Conservation (phyloP, 2,888 invertebrate species). For the Chloroclysta siterata region DNA sequence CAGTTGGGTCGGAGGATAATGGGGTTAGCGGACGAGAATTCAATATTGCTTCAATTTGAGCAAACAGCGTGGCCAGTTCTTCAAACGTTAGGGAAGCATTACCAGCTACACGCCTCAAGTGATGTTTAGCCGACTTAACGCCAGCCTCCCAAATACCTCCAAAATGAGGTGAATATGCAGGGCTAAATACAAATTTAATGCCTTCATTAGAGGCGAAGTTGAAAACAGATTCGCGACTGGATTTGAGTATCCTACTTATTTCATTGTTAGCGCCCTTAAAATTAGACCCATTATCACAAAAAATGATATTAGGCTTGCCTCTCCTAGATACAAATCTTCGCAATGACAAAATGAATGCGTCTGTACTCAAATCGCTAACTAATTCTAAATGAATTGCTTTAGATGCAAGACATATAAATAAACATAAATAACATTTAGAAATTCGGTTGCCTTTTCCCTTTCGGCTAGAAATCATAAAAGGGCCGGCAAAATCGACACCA, state of each 20-base stretch:
- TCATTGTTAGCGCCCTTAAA: too few relatives aligned
- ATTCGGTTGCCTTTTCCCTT: background rate
- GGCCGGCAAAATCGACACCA: constrained; percentile 2
- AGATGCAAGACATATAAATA: background rate
- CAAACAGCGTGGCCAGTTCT: too few relatives aligned
- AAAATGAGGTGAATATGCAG: too few relatives aligned
- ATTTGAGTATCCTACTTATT: background rate
- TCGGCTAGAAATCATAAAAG: background rate
- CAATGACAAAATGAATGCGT: background rate
- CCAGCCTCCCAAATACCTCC: too few relatives aligned
- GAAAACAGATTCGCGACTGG: background rate
- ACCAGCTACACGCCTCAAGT: too few relatives aligned
- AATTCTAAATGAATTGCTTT: background rate
- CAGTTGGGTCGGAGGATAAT: constrained; percentile 3
- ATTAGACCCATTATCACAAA: too few relatives aligned
- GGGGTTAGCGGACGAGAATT: constrained; percentile 8
- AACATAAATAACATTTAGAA: constrained; percentile 4
- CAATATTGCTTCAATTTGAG: constrained; percentile 13
- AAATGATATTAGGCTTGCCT: too few relatives aligned
- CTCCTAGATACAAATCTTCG: too few relatives aligned
- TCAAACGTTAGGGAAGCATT: too few relatives aligned
- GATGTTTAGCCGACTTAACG: too few relatives aligned
- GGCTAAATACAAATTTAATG: background rate
- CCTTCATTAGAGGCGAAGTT: constrained; percentile 1
- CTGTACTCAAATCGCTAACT: background rate